Evolutionary conservation across 92 coral and sea anemone genomes (phyloP).

Genomic region (Epizoanthus illoricatus): DNA sequence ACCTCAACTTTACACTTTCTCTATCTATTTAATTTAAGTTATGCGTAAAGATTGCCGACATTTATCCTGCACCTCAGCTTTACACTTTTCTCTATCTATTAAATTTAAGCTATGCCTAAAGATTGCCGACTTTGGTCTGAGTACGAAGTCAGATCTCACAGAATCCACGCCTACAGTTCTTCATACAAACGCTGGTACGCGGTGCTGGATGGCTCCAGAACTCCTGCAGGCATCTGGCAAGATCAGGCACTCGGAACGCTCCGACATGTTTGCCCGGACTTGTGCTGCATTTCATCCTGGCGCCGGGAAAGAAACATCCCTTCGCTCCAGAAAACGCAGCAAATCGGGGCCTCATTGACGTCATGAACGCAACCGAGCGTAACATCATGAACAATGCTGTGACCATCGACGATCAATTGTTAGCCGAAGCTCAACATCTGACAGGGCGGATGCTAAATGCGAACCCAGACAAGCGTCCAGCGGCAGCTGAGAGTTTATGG

Average conservation of each 20-base stretch:
- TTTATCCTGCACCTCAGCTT: too few relatives aligned
- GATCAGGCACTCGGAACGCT: constrained; percentile 20
- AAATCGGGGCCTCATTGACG: constrained; percentile 24
- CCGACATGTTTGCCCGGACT: constrained; percentile 42
- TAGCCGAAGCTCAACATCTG: constrained; percentile 35
- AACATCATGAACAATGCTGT: constrained; percentile 24
- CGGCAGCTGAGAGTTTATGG: constrained; percentile 36
- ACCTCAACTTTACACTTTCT: too few relatives aligned
- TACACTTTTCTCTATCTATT: neutral
- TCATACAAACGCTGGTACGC: constrained; percentile 46
- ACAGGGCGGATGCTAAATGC: constrained; percentile 1
- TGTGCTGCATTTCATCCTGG: constrained; percentile 31
- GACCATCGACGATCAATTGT: neutral
- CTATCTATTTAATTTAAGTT: too few relatives aligned
- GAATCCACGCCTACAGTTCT: constrained; percentile 17
- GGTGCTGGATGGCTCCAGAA: constrained; percentile 63
- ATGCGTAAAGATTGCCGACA: too few relatives aligned
- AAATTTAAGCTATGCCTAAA: constrained; percentile 29
- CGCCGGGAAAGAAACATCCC: constrained; percentile 38
- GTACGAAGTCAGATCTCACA: constrained; percentile 31
- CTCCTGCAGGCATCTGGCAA: constrained; percentile 28
- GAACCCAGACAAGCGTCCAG: constrained; percentile 36
- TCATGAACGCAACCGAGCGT: constrained; percentile 35
- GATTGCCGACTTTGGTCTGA: constrained; percentile 58
- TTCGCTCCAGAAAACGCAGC: constrained; percentile 32